Evolutionary conservation across 2,797 vertebrate species (phyloP).

Genomic region (Todus mexicanus): DNA sequence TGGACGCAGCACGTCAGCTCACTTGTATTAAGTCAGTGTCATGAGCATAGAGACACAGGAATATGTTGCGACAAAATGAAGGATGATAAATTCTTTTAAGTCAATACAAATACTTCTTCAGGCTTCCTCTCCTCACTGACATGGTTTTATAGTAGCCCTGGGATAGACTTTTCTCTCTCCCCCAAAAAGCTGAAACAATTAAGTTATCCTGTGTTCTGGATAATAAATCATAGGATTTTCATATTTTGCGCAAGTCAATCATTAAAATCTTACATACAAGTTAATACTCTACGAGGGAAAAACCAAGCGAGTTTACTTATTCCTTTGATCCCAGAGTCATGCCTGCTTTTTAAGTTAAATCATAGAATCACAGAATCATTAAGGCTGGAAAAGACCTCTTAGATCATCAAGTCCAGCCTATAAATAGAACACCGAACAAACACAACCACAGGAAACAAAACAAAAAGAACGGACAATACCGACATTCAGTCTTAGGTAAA

Average conservation of each 20-base stretch:
- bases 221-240: neutral
- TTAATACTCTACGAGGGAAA: neutral
- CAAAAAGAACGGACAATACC: neutral
- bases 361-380: too few species aligned
- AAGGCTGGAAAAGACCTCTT: too few species aligned
- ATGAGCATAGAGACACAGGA: neutral
- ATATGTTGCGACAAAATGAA: neutral
- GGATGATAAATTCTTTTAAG: neutral
- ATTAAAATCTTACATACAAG: neutral
- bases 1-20: neutral
- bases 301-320: neutral
- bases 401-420: too few species aligned
- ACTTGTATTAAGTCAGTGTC: neutral
- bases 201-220: neutral
- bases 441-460: neutral
- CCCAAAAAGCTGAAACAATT: neutral
- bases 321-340: neutral
- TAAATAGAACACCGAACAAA: neutral
- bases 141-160: neutral
- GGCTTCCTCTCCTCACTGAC: neutral
- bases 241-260: neutral
- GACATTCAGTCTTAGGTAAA: slow-evolving; percentile 21
- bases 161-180: neutral
- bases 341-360: neutral
- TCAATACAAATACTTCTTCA: neutral